Evolutionary conservation across 2,797 vertebrate genomes (phyloP).

Genomic region (Euthynnus affinis): DNA sequence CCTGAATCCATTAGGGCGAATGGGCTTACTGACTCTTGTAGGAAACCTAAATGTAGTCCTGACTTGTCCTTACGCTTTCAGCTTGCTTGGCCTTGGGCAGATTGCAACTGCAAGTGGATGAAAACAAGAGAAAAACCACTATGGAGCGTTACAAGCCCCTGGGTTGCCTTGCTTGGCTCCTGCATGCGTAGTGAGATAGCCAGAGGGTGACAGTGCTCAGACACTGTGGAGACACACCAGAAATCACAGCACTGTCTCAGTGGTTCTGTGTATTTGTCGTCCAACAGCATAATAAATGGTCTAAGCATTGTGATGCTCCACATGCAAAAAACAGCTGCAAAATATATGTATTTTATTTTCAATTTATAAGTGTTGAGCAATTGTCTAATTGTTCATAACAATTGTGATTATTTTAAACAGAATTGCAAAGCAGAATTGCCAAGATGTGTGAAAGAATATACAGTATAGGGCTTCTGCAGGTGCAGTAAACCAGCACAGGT

Average conservation of each 20-base stretch:
- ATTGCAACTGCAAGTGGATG: slow-evolving; percentile 62
- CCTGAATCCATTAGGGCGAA: slow-evolving; percentile 77
- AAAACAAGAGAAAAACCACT: slow-evolving; percentile 69
- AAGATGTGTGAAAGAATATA: background rate
- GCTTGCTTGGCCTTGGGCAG: slow-evolving; percentile 70
- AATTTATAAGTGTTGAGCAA: background rate
- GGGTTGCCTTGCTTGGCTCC: slow-evolving; percentile 33
- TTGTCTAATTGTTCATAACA: background rate
- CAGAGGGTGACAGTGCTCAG: slow-evolving; percentile 65
- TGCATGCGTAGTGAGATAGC: slow-evolving; percentile 60
- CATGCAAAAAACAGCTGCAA: background rate
- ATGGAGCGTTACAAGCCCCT: slow-evolving; percentile 36
- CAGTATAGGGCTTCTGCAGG: background rate
- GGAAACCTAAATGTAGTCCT: slow-evolving; percentile 67
- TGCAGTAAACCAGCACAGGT: background rate
- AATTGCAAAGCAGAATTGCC: background rate
- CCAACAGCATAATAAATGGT: slow-evolving; percentile 34
- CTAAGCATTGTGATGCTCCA: slow-evolving; percentile 12
- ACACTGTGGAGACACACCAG: slow-evolving; percentile 50
- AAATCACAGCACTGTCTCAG: slow-evolving; percentile 36
- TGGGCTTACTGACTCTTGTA: slow-evolving; percentile 62
- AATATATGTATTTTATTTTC: background rate
- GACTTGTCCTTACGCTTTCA: slow-evolving; percentile 68
- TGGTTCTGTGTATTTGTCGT: slow-evolving; percentile 51
- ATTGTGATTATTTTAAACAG: too few species aligned